A percentile compares a stretch with the other conserved stretches of the same genome.
phyloP scores from a whole-genome alignment of 2,888 invertebrate species.

The Monochamus alternatus region DNA sequence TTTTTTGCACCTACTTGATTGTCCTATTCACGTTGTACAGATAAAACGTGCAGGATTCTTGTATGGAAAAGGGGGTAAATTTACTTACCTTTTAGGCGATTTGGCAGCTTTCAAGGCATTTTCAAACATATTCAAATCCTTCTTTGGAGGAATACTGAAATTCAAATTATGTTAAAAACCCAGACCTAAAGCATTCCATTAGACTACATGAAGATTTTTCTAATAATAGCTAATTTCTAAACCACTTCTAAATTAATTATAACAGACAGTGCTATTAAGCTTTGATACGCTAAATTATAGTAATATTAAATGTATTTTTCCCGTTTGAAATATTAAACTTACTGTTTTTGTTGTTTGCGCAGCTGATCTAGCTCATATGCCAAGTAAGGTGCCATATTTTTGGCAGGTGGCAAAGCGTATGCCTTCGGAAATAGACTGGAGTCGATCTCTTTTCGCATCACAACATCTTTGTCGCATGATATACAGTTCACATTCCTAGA shows the following conservation, averaged over 20 bases:
- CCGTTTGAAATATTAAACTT: conserved; percentile 48
- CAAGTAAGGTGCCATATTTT: conserved; percentile 80
- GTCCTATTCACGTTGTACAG: too few relatives aligned
- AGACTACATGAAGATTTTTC: too few relatives aligned
- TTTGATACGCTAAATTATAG: too few relatives aligned
- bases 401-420: conserved; percentile 74
- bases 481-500: conserved; percentile 82
- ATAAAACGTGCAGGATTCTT: too few relatives aligned
- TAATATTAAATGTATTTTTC: too few relatives aligned
- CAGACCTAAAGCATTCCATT: too few relatives aligned
- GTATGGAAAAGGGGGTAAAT: neutral
- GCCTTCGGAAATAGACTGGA: conserved; percentile 71
- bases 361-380: conserved; percentile 80
- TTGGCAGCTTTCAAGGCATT: conserved; percentile 66
- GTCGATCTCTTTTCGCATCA: conserved; percentile 78
- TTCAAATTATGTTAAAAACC: neutral
- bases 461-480: conserved; percentile 83
- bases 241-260: too few relatives aligned
- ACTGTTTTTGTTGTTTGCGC: conserved; percentile 72
- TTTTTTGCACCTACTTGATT: too few relatives aligned
- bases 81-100: conserved; percentile 56
- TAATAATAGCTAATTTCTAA: too few relatives aligned
- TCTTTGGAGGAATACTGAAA: conserved; percentile 66
- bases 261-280: too few relatives aligned
- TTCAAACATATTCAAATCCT: conserved; percentile 71